Base-by-base conservation (phyloP, 1,140 invertebrate species). In the Panagrolaimus sp. region DNA sequence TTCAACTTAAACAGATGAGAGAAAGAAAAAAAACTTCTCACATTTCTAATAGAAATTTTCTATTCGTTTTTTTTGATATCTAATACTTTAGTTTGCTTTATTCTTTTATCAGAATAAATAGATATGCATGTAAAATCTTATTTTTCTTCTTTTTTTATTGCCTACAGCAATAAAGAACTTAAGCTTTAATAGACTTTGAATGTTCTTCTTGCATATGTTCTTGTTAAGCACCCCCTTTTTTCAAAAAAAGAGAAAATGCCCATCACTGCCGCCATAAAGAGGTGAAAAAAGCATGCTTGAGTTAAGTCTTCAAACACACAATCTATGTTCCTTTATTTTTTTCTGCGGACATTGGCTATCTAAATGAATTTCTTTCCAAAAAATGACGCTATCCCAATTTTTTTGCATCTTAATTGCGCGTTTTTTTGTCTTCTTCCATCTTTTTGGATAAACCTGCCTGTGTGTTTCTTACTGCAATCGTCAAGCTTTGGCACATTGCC, bases 281-380 rank as follows among this genome's bases (percentile, higher is more conserved):
- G 52, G 52, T 58, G 52, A 28, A 58, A 58, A 58, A 21, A 58
- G 52, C 21, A 28, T 58, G 52, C 52, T 28, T 58, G 52, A 28
- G 21, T 58, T 28, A 58, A 58, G 52, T 12, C 32, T 38, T 58
- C 21, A 58, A 28, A 12, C 52, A 21, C 21, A 58, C 52, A 58
- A 21, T 58, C 28, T 58, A 9, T 55, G 14, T 58, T 58, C n/a
- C 48, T 58, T 48, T 15, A 2, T 48, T 48, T 58, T 21, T 58
- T 58, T 58, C 28, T 28, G 52, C 52, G 52, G 52, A 21, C 52
- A 21, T 38, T 38, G 32, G 32, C 52, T 58, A 58, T 58, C 52
- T 58, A 58, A 58, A 58, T 58, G 52, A 58, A 58, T 58, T 58
- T 58, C 28, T n/a, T 58, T 38, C n/a, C n/a, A 38, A 7, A 58